Percentiles rank a stretch among this genome's conserved stretches.
Conservation (phyloP, 92 coral and sea anemone species). For the Porites cylindrica region DNA sequence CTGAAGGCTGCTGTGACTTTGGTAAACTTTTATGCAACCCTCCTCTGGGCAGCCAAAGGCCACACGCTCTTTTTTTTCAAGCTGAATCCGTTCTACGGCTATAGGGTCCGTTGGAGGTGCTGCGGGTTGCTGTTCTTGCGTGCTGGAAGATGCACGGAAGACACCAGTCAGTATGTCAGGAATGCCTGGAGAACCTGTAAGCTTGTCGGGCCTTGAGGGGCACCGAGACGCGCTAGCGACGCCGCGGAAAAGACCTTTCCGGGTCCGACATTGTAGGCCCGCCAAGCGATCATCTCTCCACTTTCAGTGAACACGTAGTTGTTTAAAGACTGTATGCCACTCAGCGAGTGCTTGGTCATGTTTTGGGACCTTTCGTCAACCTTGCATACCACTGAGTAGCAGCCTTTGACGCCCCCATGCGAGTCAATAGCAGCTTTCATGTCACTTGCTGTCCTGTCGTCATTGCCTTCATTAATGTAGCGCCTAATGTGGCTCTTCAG, state of each 20-base stretch:
- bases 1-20: constrained; percentile 26
- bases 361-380: constrained; percentile 7
- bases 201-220: constrained; percentile 29
- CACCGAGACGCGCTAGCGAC: constrained; percentile 10
- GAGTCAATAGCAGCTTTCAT: constrained; percentile 14
- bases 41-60: too few relatives aligned
- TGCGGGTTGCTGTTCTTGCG: constrained; percentile 14
- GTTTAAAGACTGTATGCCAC: constrained; percentile 22
- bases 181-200: constrained; percentile 15
- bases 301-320: constrained; percentile 25
- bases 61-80: too few relatives aligned
- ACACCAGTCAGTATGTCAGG: constrained; percentile 20
- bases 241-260: constrained; percentile 22
- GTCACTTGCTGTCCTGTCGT: neutral
- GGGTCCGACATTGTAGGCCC: constrained; percentile 29
- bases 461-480: neutral
- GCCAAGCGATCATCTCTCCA: constrained; percentile 16
- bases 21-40: constrained; percentile 19
- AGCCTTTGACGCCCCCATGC: constrained; percentile 6
- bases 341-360: constrained; percentile 26
- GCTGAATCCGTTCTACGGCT: neutral
- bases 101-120: constrained; percentile 19
- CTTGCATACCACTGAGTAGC: constrained; percentile 16
- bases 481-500: neutral
- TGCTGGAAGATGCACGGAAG: constrained; percentile 31